Conservation (phyloP, 2,888 invertebrate genomes). For the Prenolepis imparis region DNA sequence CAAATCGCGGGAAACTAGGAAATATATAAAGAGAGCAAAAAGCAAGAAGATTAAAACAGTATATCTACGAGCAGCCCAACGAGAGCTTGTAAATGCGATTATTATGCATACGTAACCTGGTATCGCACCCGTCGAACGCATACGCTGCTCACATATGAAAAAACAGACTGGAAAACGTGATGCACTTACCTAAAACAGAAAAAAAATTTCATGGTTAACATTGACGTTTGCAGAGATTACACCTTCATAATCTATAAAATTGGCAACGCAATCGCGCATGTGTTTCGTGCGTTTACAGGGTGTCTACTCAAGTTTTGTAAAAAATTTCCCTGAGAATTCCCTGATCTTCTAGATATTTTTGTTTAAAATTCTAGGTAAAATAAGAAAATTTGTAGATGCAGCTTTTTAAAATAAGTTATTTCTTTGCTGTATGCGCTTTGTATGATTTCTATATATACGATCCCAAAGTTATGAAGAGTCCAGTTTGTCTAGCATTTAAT, state of each 20-base stretch:
- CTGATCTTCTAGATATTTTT: too few species aligned
- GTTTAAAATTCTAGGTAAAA: too few species aligned
- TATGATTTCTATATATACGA: too few species aligned
- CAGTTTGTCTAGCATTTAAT: too few species aligned
- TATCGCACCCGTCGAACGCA: constrained; percentile 59
- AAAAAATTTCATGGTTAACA: constrained; percentile 22
- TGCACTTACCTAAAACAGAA: constrained; percentile 79
- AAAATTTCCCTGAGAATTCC: too few species aligned
- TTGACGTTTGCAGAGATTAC: constrained; percentile 10
- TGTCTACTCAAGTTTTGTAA: too few species aligned
- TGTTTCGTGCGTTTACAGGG: neutral
- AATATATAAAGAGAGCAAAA: neutral
- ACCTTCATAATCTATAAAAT: neutral
- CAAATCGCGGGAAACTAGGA: constrained; percentile 27
- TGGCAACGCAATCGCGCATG: neutral
- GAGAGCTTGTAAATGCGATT: constrained; percentile 54
- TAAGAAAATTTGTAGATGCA: too few species aligned
- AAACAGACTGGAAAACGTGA: constrained; percentile 47
- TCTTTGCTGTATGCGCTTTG: too few species aligned
- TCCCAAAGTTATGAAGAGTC: too few species aligned
- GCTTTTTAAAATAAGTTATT: too few species aligned
- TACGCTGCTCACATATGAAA: constrained; percentile 38
- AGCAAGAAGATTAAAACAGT: constrained; percentile 37
- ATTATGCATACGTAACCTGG: constrained; percentile 69
- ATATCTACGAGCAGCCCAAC: constrained; percentile 25